A percentile compares a stretch with the other conserved stretches of the same genome.
Evolutionary conservation across 2,888 invertebrate genomes (phyloP).

Genomic region (Hoplodrina ambigua): DNA sequence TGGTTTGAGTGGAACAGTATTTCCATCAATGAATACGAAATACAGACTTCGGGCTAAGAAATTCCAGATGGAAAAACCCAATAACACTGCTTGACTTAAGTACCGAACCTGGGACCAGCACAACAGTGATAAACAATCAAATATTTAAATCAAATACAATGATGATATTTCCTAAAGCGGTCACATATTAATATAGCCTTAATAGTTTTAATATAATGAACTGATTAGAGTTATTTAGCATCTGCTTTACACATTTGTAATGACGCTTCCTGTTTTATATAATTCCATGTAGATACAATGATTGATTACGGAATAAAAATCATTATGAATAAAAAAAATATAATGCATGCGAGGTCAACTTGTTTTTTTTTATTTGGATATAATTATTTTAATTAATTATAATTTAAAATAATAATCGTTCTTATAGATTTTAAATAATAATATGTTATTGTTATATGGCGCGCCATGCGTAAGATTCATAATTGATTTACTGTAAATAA

Average conservation of each 20-base stretch:
- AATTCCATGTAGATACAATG: conserved; percentile 37
- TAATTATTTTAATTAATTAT: background rate
- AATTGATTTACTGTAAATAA: no score
- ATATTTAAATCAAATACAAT: background rate
- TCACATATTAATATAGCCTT: background rate
- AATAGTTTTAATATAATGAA: conserved; percentile 7
- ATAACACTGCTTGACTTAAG: no score
- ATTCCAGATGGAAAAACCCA: no score
- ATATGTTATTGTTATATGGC: no score
- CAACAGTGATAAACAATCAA: no score
- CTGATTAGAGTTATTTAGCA: conserved; percentile 57
- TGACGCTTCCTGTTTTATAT: conserved; percentile 44
- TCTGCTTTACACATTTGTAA: conserved; percentile 66
- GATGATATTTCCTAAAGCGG: background rate
- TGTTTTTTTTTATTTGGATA: conserved; percentile 3
- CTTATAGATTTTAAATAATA: no score
- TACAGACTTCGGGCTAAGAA: no score
- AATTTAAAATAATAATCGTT: no score
- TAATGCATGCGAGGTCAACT: conserved; percentile 33
- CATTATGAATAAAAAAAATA: conserved; percentile 33
- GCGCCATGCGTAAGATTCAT: no score
- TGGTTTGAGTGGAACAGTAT: no score
- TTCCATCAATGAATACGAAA: no score
- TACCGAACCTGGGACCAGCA: no score
- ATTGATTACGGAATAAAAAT: conserved; percentile 58